A percentile compares a stretch with the other conserved stretches of the same genome.
Evolutionary conservation across 2,113 vertebrate species (phyloP).

Genomic region (Zosterops lateralis): DNA sequence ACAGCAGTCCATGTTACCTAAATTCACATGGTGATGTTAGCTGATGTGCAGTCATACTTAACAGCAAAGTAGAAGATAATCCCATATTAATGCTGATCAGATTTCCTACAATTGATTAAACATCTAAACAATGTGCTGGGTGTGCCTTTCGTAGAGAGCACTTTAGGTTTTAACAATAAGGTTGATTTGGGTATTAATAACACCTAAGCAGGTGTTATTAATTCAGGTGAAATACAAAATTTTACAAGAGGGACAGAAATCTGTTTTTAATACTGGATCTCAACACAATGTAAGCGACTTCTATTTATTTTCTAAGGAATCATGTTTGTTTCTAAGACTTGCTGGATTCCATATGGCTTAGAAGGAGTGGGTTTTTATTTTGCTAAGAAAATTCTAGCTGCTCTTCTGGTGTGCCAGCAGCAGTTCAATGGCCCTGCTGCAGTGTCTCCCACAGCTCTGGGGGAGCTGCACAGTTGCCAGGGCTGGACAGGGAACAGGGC

Average conservation of each 20-base stretch:
- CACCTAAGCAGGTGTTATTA: background rate
- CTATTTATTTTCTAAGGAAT: background rate
- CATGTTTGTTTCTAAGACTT: background rate
- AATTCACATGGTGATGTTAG: background rate
- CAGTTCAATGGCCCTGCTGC: background rate
- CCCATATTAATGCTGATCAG: background rate
- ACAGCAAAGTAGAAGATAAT: background rate
- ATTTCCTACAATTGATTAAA: background rate
- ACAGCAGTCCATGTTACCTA: background rate
- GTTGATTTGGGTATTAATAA: background rate
- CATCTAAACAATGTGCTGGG: fast-evolving
- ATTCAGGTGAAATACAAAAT: background rate
- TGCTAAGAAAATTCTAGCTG: background rate
- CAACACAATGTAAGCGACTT: background rate
- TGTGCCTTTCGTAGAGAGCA: background rate
- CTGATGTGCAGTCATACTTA: background rate
- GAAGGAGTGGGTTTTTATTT: background rate
- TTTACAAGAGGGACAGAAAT: background rate
- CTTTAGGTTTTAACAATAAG: background rate
- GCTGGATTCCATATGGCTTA: background rate
- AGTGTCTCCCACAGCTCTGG: fast-evolving
- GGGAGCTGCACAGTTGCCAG: background rate
- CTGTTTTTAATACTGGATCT: background rate
- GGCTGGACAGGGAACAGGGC: background rate
- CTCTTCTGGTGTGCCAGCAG: background rate